Evolutionary conservation across 1,140 invertebrate species (phyloP).

Genomic region (Rhyacophila brunnea): DNA sequence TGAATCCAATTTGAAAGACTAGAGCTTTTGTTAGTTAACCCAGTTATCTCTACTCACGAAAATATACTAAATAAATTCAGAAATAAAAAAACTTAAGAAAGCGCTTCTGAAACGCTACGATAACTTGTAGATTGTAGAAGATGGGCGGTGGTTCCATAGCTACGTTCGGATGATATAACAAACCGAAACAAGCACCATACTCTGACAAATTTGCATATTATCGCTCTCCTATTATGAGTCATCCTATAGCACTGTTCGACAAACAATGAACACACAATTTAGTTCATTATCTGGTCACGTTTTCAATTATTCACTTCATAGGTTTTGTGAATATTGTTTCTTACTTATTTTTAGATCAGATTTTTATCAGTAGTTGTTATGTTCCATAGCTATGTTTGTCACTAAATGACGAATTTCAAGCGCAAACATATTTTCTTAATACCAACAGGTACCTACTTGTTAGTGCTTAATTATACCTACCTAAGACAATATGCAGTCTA

Average conservation of each 20-base stretch:
- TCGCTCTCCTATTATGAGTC: background rate
- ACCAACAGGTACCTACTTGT: no score
- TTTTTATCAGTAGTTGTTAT: conserved; percentile 11
- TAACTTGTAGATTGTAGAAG: background rate
- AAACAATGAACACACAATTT: conserved; percentile 32
- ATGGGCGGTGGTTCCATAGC: background rate
- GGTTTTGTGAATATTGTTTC: conserved; percentile 9
- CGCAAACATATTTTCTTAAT: no score
- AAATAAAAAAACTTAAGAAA: no score
- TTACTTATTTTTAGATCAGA: no score
- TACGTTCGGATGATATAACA: background rate
- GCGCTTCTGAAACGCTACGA: background rate
- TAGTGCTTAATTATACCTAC: no score
- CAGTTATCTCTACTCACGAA: no score
- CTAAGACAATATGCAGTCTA: no score
- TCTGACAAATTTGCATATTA: background rate
- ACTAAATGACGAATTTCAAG: no score
- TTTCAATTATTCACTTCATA: conserved; percentile 25
- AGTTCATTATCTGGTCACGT: conserved; percentile 34
- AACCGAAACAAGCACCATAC: background rate
- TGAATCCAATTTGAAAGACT: no score
- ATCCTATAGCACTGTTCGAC: background rate
- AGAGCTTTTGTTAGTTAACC: no score
- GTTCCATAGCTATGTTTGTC: no score
- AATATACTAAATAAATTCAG: no score